A percentile compares a stretch with the other conserved stretches of the same genome.
phyloP scores from a whole-genome alignment of 2,888 invertebrate genomes.

The Galerucella nymphaeae region DNA sequence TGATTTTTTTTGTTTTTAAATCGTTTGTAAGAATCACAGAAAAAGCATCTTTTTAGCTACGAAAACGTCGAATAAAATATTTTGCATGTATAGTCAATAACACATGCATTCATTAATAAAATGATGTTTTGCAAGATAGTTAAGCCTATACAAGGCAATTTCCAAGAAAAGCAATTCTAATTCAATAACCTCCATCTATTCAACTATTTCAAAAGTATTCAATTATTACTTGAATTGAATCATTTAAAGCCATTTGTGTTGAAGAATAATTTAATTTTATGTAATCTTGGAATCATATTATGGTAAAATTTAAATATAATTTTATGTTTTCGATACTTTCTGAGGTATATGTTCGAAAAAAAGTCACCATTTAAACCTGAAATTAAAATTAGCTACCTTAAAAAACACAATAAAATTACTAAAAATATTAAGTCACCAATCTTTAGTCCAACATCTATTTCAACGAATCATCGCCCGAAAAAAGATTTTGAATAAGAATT shows the following conservation, averaged over 20 bases:
- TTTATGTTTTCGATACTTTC: constrained; percentile 4
- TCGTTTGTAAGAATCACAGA: constrained; percentile 1
- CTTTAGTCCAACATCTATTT: neutral
- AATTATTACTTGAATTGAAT: neutral
- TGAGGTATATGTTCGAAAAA: constrained; percentile 12
- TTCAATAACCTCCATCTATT: neutral
- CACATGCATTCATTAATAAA: constrained; percentile 8
- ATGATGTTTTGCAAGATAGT: neutral
- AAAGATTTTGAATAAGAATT: neutral
- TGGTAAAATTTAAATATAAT: neutral
- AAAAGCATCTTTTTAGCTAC: neutral
- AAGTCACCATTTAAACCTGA: constrained; percentile 1
- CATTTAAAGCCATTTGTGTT: neutral
- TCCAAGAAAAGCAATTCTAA: constrained; percentile 1
- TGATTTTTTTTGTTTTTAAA: neutral
- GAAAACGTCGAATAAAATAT: constrained; percentile 1
- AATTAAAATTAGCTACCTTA: constrained; percentile 20
- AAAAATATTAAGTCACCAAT: neutral
- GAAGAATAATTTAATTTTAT: neutral
- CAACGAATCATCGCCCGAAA: neutral
- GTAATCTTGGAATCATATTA: neutral
- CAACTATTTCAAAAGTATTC: neutral
- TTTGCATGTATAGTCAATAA: constrained; percentile 10
- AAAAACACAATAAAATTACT: neutral
- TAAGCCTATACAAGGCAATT: neutral